These are phyloP conservation scores for Ochotona princeps DNA, from an alignment of 2,113 vertebrate genomes.

Conservation along the genomic window DNA sequence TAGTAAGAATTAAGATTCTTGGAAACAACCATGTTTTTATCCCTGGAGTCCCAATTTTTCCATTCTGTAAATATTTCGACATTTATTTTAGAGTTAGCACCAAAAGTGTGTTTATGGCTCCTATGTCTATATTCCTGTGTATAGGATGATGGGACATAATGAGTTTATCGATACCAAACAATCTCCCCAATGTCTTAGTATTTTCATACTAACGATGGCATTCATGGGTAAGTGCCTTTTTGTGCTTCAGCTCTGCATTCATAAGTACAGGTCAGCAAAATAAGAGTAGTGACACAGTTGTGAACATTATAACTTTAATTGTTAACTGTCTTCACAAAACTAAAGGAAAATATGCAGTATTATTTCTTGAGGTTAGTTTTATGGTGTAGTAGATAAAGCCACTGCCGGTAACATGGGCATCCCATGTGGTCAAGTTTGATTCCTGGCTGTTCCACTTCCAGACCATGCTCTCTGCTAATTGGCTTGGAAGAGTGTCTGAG, in stretches of 20 bases:
- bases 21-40: conserved; percentile 28
- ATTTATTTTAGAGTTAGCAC: no score
- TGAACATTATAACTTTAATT: background rate
- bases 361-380: background rate
- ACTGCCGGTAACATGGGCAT: no score
- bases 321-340: background rate
- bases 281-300: background rate
- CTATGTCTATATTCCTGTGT: no score
- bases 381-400: no score
- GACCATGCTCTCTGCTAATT: no score
- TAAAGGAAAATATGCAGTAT: background rate
- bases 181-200: background rate
- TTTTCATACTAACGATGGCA: conserved; percentile 6
- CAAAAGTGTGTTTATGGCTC: no score
- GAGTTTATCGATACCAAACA: conserved; percentile 3
- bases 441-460: no score
- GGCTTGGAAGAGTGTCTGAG: no score
- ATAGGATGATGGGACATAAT: no score
- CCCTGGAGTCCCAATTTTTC: no score
- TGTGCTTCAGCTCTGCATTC: conserved; percentile 13
- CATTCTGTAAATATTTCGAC: no score
- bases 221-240: background rate
- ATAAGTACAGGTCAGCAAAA: background rate
- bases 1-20: conserved; percentile 46
- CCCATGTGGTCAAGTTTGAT: no score